phyloP scores from a whole-genome alignment of 2,113 vertebrate genomes.

The Sceloporus undulatus region DNA sequence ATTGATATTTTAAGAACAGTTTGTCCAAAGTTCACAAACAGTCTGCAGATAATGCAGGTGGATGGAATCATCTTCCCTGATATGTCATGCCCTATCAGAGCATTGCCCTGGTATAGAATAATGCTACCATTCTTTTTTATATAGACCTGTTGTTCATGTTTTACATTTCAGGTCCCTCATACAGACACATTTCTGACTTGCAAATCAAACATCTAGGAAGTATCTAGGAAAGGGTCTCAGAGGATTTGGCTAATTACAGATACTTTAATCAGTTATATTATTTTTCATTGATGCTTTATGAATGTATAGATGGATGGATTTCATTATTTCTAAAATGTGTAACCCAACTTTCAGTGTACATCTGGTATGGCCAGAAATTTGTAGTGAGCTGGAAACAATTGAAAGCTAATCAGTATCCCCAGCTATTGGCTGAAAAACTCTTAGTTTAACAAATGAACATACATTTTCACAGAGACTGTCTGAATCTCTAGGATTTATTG shows the following conservation, averaged over 20 bases:
- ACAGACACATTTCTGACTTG: neutral
- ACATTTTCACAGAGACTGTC: neutral
- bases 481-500: neutral
- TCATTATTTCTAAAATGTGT: neutral
- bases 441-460: neutral
- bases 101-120: neutral
- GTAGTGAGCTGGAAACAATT: neutral
- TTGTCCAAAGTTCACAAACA: neutral
- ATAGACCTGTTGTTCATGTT: neutral
- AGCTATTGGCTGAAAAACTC: neutral
- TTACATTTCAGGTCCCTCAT: neutral
- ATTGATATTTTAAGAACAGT: conserved; percentile 10
- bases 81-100: neutral
- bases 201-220: neutral
- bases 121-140: neutral
- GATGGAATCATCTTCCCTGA: neutral
- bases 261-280: neutral
- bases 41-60: neutral
- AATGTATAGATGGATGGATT: neutral
- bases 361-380: too few species aligned
- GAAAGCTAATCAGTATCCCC: neutral
- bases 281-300: neutral
- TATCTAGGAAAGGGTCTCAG: neutral
- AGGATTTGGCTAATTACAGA: neutral
- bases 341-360: too few species aligned